Base-by-base conservation (phyloP, 2,888 invertebrate species). In the Zootermopsis nevadensis region DNA sequence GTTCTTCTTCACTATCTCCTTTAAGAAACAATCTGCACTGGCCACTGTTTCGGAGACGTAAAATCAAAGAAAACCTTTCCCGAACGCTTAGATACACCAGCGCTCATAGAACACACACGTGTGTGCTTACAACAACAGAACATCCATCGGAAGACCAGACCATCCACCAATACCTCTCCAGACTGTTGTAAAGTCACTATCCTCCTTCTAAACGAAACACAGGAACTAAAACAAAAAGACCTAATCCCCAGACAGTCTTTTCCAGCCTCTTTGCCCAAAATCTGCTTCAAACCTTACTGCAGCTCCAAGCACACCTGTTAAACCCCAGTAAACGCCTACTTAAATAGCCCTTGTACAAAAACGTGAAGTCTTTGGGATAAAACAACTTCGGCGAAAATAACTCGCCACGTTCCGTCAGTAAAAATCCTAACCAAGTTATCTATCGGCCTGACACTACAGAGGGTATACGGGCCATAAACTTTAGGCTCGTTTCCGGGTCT, bases 361-460 rank as follows among this genome's bases (percentile, higher is more conserved):
- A 12, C 27, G 27, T 66, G n/a, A 48, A 69, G 33, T 69, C 69
- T 69, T 22, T 19, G 69, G 69, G 33, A 33, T n/a, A 24, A 74
- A 31, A n/a, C 38, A 69, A 30, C 33, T 12, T 15, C 31, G 6
- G 69, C 10, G 19, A 7, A 74, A 38, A 27, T 38, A 74, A 74
- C 74, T 42, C 38, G 4, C 35, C 74, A 74, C 74, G 74, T 74
- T 38, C 74, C 38, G 38, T 74, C 74, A 38, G 74, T 74, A 74
- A 74, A 74, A 74, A 74, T 74, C 74, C 33, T 69, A 69, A 69
- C 69, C 69, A 69, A 69, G 69, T n/a, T 69, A 69, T 69, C 33
- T 33, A 38, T 74, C 74, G 15, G 38, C 22, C 74, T 38, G 10
- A 38, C 38, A n/a, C 27, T 69, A 22, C 6, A 31, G 33, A 22